Evolutionary conservation across 2,113 vertebrate species (phyloP).

Genomic region (Tragelaphus strepsiceros): DNA sequence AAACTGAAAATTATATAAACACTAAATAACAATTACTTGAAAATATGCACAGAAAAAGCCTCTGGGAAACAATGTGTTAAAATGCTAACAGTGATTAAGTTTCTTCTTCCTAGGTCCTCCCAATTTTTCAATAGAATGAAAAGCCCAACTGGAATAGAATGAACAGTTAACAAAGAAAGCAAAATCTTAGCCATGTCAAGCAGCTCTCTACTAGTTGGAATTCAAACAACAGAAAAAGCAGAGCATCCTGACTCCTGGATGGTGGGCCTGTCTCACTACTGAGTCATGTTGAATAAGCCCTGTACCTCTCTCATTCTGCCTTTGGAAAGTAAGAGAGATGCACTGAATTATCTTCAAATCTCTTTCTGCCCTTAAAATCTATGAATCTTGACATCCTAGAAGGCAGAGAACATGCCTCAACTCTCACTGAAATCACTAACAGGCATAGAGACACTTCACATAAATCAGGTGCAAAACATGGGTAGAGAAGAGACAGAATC

Average conservation of each 20-base stretch:
- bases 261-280: background rate
- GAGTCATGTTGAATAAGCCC: background rate
- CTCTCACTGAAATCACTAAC: slow-evolving; percentile 2
- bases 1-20: background rate
- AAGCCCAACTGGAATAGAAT: background rate
- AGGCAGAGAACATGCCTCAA: background rate
- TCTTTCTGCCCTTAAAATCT: background rate
- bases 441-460: background rate
- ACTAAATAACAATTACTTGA: background rate
- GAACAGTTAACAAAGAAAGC: background rate
- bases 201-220: background rate
- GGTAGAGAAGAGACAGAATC: background rate
- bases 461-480: background rate
- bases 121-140: background rate
- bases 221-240: background rate
- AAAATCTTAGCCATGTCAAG: background rate
- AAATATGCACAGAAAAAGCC: background rate
- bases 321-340: slow-evolving; percentile 27
- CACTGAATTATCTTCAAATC: background rate
- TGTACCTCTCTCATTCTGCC: background rate
- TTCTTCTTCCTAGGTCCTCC: background rate
- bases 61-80: background rate
- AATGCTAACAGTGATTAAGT: background rate
- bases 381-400: background rate
- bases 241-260: accelerated